A percentile compares a stretch with the other conserved stretches of the same genome.
These are phyloP conservation scores for Yponomeuta plumbellus DNA, from an alignment of 2,888 invertebrate genomes.

Conservation along the genomic window DNA sequence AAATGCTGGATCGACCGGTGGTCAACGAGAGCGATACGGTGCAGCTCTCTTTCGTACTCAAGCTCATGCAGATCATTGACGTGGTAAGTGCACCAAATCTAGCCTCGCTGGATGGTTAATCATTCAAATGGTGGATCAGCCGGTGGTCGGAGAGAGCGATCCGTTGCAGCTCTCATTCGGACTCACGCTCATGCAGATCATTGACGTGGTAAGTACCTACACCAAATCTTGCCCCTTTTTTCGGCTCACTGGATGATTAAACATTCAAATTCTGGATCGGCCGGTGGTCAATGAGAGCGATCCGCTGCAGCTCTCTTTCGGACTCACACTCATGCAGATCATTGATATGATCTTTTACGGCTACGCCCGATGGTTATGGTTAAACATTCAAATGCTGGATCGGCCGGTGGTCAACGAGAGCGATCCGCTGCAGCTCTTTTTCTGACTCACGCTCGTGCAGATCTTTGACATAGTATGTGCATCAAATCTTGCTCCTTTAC, in stretches of 20 bases:
- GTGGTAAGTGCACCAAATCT: conserved; percentile 95
- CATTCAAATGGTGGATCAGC: conserved; percentile 96
- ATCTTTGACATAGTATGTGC: conserved; percentile 97
- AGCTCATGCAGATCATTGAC: conserved; percentile 98
- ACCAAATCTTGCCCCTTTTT: background rate
- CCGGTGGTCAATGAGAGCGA: conserved; percentile 97
- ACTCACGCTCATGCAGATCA: conserved; percentile 97
- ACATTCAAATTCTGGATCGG: conserved; percentile 95
- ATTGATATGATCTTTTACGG: conserved; percentile 81
- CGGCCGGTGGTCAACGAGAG: conserved; percentile 97
- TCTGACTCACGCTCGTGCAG: conserved; percentile 97
- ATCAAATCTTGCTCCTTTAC: no score
- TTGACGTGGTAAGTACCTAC: conserved; percentile 81
- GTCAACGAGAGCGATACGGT: conserved; percentile 97
- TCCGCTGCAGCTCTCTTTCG: conserved; percentile 94
- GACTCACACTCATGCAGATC: conserved; percentile 97
- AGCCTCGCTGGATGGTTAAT: conserved; percentile 82
- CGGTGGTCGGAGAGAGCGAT: conserved; percentile 97
- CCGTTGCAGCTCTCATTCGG: conserved; percentile 95
- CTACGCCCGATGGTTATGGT: conserved; percentile 72
- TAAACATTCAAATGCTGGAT: conserved; percentile 96
- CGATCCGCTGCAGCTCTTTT: conserved; percentile 95
- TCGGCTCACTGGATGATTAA: conserved; percentile 82
- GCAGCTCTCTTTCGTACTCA: conserved; percentile 96
- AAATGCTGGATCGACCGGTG: conserved; percentile 96